A percentile compares a stretch with the other conserved stretches of the same genome.
phyloP scores from a whole-genome alignment of 2,888 invertebrate genomes.

The Leistus spinibarbis region DNA sequence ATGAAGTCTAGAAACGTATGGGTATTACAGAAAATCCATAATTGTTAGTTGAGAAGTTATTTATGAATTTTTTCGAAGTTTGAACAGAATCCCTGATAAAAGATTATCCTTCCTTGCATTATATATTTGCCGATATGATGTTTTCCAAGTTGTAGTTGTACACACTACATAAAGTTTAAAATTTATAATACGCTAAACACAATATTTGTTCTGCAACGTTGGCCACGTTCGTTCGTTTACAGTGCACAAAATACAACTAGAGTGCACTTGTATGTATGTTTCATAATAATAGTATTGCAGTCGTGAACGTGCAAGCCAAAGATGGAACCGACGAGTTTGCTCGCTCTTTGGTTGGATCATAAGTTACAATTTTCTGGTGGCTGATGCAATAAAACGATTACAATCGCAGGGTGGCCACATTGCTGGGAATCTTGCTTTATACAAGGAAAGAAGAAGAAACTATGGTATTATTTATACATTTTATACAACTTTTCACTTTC shows the following conservation, averaged over 20 bases:
- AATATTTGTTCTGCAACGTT: not conserved
- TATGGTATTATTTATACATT: too few relatives aligned
- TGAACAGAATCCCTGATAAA: not conserved
- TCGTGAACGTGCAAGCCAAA: not conserved
- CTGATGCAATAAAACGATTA: slow-evolving; percentile 27
- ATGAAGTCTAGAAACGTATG: too few relatives aligned
- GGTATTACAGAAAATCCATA: not conserved
- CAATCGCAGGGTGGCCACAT: not conserved
- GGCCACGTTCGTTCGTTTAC: not conserved
- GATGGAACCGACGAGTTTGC: not conserved
- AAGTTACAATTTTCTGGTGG: not conserved
- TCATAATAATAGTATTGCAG: not conserved
- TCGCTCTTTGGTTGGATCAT: not conserved
- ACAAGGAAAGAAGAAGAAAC: too few relatives aligned
- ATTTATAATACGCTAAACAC: not conserved
- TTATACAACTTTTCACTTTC: too few relatives aligned
- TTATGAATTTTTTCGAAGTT: not conserved
- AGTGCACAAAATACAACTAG: not conserved
- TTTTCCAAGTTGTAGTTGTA: not conserved
- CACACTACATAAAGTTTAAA: not conserved
- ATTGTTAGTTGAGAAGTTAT: not conserved
- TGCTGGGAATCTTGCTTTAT: too few relatives aligned
- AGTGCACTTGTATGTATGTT: not conserved
- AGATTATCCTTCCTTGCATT: not conserved
- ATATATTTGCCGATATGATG: not conserved